A percentile compares a stretch with the other conserved stretches of the same genome.
phyloP scores from a whole-genome alignment of 2,113 vertebrate genomes.

The Leptobrachium leishanense region DNA sequence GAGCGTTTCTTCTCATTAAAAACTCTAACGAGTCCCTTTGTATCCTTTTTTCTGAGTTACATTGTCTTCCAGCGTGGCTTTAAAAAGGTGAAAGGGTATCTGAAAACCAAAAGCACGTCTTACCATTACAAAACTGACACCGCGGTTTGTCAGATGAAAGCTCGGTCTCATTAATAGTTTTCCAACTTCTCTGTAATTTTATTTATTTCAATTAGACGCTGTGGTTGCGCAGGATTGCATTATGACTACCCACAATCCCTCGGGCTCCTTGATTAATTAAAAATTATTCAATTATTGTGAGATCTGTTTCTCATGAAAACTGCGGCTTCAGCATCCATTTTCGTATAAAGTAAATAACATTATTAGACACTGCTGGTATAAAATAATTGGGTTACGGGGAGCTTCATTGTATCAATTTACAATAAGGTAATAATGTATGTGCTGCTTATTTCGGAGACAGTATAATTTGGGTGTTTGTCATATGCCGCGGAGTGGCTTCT shows the following conservation, averaged over 20 bases:
- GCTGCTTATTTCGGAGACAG: neutral
- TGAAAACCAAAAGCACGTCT: neutral
- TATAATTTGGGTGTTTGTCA: neutral
- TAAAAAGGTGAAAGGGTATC: neutral
- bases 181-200: conserved; percentile 31
- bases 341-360: conserved; percentile 21
- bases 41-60: neutral
- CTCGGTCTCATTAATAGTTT: conserved; percentile 16
- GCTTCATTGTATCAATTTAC: conserved; percentile 10
- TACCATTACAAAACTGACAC: neutral
- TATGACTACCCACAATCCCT: conserved; percentile 35
- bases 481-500: neutral
- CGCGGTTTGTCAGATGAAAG: neutral
- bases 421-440: conserved; percentile 25
- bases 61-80: neutral
- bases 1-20: neutral
- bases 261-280: conserved; percentile 32
- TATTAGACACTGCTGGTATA: conserved; percentile 20
- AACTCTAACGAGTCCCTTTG: neutral
- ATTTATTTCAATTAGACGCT: conserved; percentile 35
- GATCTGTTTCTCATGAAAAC: neutral
- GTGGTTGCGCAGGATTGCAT: conserved; percentile 4
- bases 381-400: conserved; percentile 5
- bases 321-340: neutral
- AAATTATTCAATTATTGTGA: conserved; percentile 30